A percentile compares a stretch with the other conserved stretches of the same genome.
Conservation (phyloP, 2,888 invertebrate species). For the Drosophila meridionalis region DNA sequence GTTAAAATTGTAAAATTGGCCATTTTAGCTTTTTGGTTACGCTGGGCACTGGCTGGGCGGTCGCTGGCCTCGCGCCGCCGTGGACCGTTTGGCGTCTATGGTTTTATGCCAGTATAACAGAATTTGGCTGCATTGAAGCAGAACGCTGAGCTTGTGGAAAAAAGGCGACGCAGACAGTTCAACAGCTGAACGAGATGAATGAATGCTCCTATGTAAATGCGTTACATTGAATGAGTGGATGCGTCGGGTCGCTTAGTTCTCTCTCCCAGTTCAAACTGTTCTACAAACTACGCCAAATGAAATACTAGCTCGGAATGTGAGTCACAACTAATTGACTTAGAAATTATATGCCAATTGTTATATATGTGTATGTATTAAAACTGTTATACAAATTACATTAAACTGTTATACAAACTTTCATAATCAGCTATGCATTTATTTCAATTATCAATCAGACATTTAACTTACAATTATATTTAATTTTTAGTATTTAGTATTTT, state of each 20-base stretch:
- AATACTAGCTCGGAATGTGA: background rate
- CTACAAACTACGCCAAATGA: background rate
- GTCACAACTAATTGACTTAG: background rate
- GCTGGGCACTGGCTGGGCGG: slow-evolving; percentile 52
- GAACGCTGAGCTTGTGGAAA: slow-evolving; percentile 71
- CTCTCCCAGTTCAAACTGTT: background rate
- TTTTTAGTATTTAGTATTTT: background rate
- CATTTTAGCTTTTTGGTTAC: slow-evolving; percentile 79
- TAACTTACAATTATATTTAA: background rate
- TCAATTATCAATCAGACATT: background rate
- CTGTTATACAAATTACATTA: background rate
- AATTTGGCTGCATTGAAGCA: slow-evolving; percentile 80
- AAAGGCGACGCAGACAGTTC: slow-evolving; percentile 55
- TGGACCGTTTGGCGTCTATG: slow-evolving; percentile 48
- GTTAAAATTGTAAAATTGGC: slow-evolving; percentile 79
- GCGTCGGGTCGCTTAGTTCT: background rate
- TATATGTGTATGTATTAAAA: background rate
- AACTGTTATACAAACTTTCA: background rate
- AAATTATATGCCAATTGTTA: background rate
- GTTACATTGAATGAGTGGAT: slow-evolving; percentile 40
- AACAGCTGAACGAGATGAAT: slow-evolving; percentile 38
- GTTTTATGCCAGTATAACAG: slow-evolving; percentile 66
- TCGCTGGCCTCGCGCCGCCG: slow-evolving; percentile 11
- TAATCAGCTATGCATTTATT: background rate
- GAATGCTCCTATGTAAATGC: slow-evolving; percentile 60